Evolutionary conservation across 2,113 vertebrate species (phyloP).

Genomic region (Theristicus caerulescens): DNA sequence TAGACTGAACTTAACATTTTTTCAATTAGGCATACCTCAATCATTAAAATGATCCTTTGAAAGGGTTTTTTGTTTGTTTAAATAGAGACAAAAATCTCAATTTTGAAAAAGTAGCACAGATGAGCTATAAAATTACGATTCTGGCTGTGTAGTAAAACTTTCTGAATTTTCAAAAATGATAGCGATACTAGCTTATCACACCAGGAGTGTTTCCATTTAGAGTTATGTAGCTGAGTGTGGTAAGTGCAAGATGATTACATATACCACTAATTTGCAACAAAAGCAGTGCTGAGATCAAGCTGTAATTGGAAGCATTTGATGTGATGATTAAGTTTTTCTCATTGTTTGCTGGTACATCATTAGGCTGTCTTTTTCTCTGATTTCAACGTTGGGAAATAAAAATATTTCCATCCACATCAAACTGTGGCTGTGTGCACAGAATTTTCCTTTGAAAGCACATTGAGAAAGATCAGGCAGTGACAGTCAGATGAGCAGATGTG

Average conservation of each 20-base stretch:
- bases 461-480: background rate
- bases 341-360: background rate
- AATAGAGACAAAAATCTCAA: background rate
- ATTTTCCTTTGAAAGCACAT: background rate
- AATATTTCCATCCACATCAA: background rate
- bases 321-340: background rate
- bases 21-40: background rate
- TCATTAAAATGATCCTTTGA: background rate
- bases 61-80: background rate
- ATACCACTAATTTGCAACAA: background rate
- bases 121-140: background rate
- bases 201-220: background rate
- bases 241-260: background rate
- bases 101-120: background rate
- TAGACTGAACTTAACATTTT: background rate
- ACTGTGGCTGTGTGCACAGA: background rate
- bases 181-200: background rate
- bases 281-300: background rate
- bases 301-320: background rate
- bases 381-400: background rate
- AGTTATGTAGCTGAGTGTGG: fast-evolving
- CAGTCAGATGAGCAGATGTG: background rate
- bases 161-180: background rate
- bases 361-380: background rate
- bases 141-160: background rate